These are phyloP conservation scores for Maniola hyperantus DNA, from an alignment of 2,888 invertebrate species.

Conservation along the genomic window DNA sequence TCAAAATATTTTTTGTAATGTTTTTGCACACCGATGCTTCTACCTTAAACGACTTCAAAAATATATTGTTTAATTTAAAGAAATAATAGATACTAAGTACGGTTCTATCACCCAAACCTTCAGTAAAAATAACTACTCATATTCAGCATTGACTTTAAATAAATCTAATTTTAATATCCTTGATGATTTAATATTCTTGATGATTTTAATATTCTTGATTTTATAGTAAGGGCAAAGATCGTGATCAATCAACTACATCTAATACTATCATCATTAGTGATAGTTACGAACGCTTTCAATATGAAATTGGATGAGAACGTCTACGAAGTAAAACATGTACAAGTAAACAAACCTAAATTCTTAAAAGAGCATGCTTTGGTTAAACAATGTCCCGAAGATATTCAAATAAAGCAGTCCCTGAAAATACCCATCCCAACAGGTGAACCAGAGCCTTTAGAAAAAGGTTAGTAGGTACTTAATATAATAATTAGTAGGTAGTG, in stretches of 20 bases:
- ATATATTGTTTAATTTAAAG: slow-evolving; percentile 3
- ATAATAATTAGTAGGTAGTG: no score
- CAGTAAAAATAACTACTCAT: not conserved
- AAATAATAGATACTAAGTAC: slow-evolving; percentile 15
- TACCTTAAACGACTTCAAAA: not conserved
- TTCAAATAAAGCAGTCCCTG: not conserved
- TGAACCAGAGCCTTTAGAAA: not conserved
- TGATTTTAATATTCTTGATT: not conserved
- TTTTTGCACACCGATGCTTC: not conserved
- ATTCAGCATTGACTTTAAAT: not conserved
- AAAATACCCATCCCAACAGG: not conserved
- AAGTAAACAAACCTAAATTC: not conserved
- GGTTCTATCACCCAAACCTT: not conserved
- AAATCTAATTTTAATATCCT: not conserved
- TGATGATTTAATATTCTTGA: no score
- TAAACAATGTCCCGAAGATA: slow-evolving; percentile 1
- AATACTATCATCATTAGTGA: not conserved
- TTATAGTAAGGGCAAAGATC: not conserved
- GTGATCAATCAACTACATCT: not conserved
- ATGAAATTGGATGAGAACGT: slow-evolving; percentile 1
- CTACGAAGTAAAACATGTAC: not conserved
- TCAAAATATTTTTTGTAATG: slow-evolving; percentile 7
- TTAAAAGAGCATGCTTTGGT: not conserved
- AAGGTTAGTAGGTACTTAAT: slow-evolving; percentile 13
- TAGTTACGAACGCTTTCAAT: not conserved